Conservation (phyloP, 2,113 vertebrate genomes). For the Chaetodon trifascialis region DNA sequence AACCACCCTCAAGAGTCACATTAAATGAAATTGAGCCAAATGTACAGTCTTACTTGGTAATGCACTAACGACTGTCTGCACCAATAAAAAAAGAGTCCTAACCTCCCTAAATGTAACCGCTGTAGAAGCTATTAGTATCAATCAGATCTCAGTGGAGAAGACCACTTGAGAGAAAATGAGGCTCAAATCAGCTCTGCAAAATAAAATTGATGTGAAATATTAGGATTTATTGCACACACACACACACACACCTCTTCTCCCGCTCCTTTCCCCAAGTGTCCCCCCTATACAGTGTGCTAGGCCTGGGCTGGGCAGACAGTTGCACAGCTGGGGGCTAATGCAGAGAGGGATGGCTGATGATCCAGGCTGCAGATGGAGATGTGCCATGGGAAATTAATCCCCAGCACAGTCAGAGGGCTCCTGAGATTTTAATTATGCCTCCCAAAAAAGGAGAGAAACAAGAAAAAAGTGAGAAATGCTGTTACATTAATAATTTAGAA, state of each 20-base stretch:
- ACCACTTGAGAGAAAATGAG: conserved; percentile 71
- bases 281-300: conserved; percentile 1
- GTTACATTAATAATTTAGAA: conserved; percentile 76
- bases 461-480: conserved; percentile 61
- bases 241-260: conserved; percentile 14
- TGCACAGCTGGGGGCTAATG: conserved; percentile 84
- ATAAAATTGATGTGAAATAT: conserved; percentile 70
- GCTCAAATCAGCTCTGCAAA: conserved; percentile 64
- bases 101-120: conserved; percentile 47
- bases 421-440: conserved; percentile 77
- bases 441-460: conserved; percentile 40
- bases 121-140: conserved; percentile 73
- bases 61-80: conserved; percentile 59
- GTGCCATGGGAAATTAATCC: conserved; percentile 87
- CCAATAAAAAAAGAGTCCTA: conserved; percentile 48
- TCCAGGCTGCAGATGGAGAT: conserved; percentile 83
- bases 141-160: conserved; percentile 62
- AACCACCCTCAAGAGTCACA: conserved; percentile 65
- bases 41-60: conserved; percentile 61
- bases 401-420: conserved; percentile 81
- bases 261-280: conserved; percentile 43
- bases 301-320: conserved; percentile 66
- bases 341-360: conserved; percentile 81
- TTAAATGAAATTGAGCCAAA: conserved; percentile 59
- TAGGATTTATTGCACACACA: conserved; percentile 54